Evolutionary conservation across 2,888 invertebrate genomes (phyloP).

Genomic region (Mesorhabditis spiculigera): DNA sequence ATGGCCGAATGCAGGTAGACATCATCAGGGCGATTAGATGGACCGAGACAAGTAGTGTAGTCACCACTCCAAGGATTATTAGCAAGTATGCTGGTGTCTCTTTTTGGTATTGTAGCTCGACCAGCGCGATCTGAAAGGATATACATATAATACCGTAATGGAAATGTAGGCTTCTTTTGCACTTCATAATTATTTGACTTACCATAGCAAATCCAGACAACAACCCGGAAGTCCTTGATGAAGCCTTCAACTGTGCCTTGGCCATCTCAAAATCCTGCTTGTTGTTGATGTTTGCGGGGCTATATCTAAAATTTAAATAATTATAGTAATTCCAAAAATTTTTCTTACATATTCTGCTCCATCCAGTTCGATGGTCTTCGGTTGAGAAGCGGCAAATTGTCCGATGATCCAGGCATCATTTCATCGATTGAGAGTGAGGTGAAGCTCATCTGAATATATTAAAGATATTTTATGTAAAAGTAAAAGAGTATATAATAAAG

Average conservation of each 20-base stretch:
- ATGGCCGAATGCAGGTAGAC: constrained; percentile 86
- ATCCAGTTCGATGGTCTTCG: background rate
- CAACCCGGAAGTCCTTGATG: constrained; percentile 84
- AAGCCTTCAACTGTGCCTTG: constrained; percentile 86
- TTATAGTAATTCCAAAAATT: background rate
- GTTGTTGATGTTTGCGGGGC: constrained; percentile 43
- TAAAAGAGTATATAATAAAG: no score
- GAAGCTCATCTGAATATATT: background rate
- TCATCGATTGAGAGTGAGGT: background rate
- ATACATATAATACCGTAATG: no score
- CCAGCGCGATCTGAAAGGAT: constrained; percentile 75
- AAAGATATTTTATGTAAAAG: no score
- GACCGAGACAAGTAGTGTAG: constrained; percentile 84
- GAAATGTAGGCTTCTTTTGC: background rate
- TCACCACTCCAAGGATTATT: constrained; percentile 75
- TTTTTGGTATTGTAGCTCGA: constrained; percentile 82
- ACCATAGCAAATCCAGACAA: constrained; percentile 60
- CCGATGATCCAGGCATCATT: background rate
- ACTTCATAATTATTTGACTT: background rate
- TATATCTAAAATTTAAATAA: constrained; percentile 44
- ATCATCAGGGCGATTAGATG: constrained; percentile 93
- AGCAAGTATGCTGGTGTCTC: constrained; percentile 68
- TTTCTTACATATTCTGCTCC: background rate
- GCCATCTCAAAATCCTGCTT: constrained; percentile 71
- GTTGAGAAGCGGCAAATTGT: background rate